Conservation (phyloP, 2,113 vertebrate species). For the Mesitornis unicolor region DNA sequence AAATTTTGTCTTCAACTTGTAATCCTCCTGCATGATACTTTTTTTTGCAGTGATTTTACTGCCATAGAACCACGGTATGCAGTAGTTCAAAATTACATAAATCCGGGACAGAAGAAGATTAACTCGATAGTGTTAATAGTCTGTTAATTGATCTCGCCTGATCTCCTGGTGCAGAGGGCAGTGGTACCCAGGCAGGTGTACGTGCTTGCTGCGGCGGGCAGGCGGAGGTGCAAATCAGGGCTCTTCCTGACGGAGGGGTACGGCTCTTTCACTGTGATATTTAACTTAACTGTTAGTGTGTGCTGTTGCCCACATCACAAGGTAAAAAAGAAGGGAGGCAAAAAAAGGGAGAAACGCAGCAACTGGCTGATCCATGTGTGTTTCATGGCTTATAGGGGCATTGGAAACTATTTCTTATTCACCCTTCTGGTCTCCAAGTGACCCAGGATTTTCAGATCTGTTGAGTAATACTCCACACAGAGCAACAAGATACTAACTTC, state of each 20-base stretch:
- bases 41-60: neutral
- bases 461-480: accelerated
- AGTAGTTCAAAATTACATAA: neutral
- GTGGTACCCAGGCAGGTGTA: neutral
- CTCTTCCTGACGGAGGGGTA: neutral
- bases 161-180: accelerated
- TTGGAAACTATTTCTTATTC: neutral
- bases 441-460: neutral
- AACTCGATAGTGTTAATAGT: neutral
- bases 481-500: neutral
- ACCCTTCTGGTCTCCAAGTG: neutral
- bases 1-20: neutral
- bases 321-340: neutral
- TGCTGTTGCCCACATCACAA: neutral
- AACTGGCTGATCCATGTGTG: neutral
- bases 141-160: accelerated
- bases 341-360: accelerated
- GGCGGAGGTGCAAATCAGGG: accelerated
- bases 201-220: accelerated
- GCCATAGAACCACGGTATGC: neutral
- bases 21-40: neutral
- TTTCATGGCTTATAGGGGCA: neutral
- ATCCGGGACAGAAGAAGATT: neutral
- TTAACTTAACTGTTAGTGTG: neutral
- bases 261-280: neutral